Evolutionary conservation across 2,888 invertebrate species (phyloP).

Genomic region (Arge pagana): DNA sequence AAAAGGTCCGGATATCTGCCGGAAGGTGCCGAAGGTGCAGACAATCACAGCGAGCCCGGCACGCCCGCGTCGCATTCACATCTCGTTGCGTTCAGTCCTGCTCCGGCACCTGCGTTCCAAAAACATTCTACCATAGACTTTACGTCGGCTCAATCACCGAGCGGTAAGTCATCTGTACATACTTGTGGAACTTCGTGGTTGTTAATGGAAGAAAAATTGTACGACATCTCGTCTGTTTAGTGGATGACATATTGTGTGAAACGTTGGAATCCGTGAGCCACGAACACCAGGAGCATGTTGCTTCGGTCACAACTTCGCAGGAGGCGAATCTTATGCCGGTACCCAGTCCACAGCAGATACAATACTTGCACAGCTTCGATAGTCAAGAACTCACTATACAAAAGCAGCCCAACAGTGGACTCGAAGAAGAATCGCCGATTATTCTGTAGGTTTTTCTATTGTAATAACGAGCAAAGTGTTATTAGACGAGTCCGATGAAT

Average conservation of each 20-base stretch:
- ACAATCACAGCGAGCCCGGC: slow-evolving; percentile 73
- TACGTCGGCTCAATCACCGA: slow-evolving; percentile 56
- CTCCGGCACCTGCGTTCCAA: slow-evolving; percentile 48
- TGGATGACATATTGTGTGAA: slow-evolving; percentile 68
- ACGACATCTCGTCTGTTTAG: slow-evolving; percentile 43
- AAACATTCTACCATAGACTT: slow-evolving; percentile 55
- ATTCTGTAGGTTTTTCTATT: too few relatives aligned
- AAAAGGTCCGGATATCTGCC: slow-evolving; percentile 31
- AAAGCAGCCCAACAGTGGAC: slow-evolving; percentile 90
- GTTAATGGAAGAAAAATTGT: neutral
- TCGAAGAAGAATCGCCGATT: slow-evolving; percentile 78
- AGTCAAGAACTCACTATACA: slow-evolving; percentile 96
- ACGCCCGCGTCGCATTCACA: slow-evolving; percentile 67
- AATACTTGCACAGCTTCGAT: slow-evolving; percentile 93
- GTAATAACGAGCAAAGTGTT: too few relatives aligned
- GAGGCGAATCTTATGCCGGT: slow-evolving; percentile 94
- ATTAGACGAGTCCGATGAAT: slow-evolving; percentile 79
- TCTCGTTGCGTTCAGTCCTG: slow-evolving; percentile 51
- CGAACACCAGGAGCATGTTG: slow-evolving; percentile 61
- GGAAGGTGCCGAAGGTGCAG: slow-evolving; percentile 45
- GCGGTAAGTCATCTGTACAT: slow-evolving; percentile 47
- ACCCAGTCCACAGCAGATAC: slow-evolving; percentile 94
- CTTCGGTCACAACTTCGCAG: slow-evolving; percentile 62
- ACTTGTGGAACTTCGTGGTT: neutral
- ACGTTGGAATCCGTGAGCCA: slow-evolving; percentile 68